Base-by-base conservation (phyloP, 2,797 vertebrate species). In the Sebastes iracundus region DNA sequence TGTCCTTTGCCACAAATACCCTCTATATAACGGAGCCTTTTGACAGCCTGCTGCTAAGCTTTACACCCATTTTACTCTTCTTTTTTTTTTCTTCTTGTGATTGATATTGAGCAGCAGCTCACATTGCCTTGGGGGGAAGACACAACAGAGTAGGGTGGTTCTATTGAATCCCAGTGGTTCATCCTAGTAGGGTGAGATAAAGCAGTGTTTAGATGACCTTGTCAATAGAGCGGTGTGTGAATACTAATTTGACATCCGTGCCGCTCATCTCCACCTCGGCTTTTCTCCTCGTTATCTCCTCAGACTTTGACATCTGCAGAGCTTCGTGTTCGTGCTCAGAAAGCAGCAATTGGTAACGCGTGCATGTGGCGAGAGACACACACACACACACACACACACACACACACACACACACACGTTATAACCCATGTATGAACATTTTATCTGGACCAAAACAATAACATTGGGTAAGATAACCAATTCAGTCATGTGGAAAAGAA, bases 121-220 rank as follows among this genome's bases (percentile, higher is more conserved):
- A 53, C 72, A 28, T 77, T 59, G 81, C 85, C 83, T 87, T 60
- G 28, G 80, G 28, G 80, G 76, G 76, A 84, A 72, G 59, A 80
- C 79, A 74, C 70, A 70, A 66, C 72, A 81, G 79, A 85, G 64
- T 58, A 7, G 49, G 49, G 20, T 35, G 79, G n/a, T 75, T 87
- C 52, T 88, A 75, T 86, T 80, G 85, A 90, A 86, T 83, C 77
- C 59, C 49, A 70, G 77, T 82, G 52, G 68, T 77, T 90, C 70
- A 89, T 91, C 80, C 65, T 70, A 46, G 73, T 67, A 75, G 82
- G 85, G 72, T 75, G 77, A 90, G 85, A 87, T 85, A 80, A 89
- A 89, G 55, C 74, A 12, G 53, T 79, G 84, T 90, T 92, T 87
- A 62, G 77, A 89, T 90, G 91, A 93, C 93, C 93, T 94, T 93